Percentiles rank a stretch among this genome's conserved stretches.
Conservation (phyloP, 2,888 invertebrate species). For the Vesta saturnalis region DNA sequence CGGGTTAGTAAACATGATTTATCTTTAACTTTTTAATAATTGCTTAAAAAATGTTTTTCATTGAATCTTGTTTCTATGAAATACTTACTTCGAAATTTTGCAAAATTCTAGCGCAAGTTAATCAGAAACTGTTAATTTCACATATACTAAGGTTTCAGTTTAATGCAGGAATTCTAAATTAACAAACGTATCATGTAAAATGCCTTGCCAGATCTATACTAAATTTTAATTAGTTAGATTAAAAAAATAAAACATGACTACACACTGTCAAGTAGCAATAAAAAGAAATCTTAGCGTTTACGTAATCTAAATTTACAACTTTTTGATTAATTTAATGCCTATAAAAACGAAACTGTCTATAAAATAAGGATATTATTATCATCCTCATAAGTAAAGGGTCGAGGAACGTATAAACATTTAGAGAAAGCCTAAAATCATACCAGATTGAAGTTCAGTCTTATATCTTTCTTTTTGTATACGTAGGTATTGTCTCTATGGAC, state of each 20-base stretch:
- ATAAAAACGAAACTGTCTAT: slow-evolving; percentile 6
- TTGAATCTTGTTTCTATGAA: neutral
- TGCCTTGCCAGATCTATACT: no score
- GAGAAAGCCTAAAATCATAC: slow-evolving; percentile 1
- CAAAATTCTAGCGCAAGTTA: no score
- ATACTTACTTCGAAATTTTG: no score
- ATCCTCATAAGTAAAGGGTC: neutral
- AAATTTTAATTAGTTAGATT: no score
- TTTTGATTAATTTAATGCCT: slow-evolving; percentile 8
- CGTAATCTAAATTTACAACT: neutral
- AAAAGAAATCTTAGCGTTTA: neutral
- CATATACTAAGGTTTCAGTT: no score
- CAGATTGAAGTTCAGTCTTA: no score
- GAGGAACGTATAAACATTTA: neutral
- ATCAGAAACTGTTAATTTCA: no score
- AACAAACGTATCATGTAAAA: no score
- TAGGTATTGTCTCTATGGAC: neutral
- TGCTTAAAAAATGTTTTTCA: neutral
- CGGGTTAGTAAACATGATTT: neutral
- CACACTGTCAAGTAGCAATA: neutral
- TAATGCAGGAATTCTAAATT: no score
- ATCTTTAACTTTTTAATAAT: neutral
- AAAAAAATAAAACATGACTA: neutral
- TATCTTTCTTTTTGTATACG: neutral
- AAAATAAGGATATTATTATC: slow-evolving; percentile 12